Percentiles rank a stretch among this genome's conserved stretches.
Conservation (phyloP, 2,888 invertebrate species). For the Pammene aurita region DNA sequence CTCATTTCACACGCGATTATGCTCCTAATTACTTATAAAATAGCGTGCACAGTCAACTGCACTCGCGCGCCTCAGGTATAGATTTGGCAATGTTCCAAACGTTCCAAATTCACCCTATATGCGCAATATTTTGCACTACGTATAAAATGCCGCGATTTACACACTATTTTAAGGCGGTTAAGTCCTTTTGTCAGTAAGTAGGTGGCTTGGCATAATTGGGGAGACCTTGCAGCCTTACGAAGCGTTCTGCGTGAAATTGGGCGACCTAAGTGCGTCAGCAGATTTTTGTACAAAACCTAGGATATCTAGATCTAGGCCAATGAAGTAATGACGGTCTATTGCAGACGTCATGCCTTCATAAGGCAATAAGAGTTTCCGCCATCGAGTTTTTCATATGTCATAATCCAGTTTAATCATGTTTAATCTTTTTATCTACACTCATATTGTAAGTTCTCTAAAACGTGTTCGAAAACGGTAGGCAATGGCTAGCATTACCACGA, state of each 20-base stretch:
- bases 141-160: not conserved
- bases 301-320: slow-evolving; percentile 13
- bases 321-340: not conserved
- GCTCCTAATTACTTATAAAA: not conserved
- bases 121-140: not conserved
- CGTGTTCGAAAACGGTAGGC: too few species aligned
- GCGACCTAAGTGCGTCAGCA: slow-evolving; percentile 2
- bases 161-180: not conserved
- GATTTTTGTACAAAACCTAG: slow-evolving; percentile 1
- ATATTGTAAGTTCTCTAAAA: too few species aligned
- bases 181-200: not conserved
- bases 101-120: slow-evolving; percentile 8
- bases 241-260: not conserved
- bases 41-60: not conserved
- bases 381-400: too few species aligned
- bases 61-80: slow-evolving; percentile 5
- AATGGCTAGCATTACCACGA: too few species aligned
- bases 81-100: slow-evolving; percentile 5
- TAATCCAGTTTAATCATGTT: too few species aligned
- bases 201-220: not conserved
- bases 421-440: too few species aligned
- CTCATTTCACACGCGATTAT: too few species aligned
- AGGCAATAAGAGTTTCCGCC: not conserved
- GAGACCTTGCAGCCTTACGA: not conserved
- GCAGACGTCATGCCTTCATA: not conserved